These are phyloP conservation scores for Ictalurus furcatus DNA, from an alignment of 2,113 vertebrate species.

Conservation along the genomic window DNA sequence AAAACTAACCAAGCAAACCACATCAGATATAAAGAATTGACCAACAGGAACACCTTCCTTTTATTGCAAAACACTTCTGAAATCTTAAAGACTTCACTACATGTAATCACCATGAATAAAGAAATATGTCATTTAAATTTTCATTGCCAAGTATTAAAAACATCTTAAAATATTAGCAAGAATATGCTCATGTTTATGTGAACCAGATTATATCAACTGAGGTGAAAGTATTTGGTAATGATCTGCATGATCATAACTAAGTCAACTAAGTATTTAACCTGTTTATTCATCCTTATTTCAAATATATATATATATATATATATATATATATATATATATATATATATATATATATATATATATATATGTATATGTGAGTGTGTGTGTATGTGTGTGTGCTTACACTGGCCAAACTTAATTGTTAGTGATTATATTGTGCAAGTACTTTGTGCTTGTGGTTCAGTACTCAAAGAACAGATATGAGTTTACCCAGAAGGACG, in stretches of 20 bases:
- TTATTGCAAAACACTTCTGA: neutral
- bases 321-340: neutral
- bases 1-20: slow-evolving; percentile 58
- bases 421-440: slow-evolving; percentile 23
- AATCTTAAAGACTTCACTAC: neutral
- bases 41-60: slow-evolving; percentile 29
- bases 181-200: neutral
- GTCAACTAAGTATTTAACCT: neutral
- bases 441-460: slow-evolving; percentile 45
- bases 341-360: too few species aligned
- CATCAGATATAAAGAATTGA: slow-evolving; percentile 43
- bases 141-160: neutral
- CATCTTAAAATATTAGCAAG: neutral
- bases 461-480: slow-evolving; percentile 43
- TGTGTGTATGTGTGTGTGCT: too few species aligned
- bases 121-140: neutral
- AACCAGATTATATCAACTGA: neutral
- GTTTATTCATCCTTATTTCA: neutral
- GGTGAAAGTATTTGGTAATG: neutral
- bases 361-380: too few species aligned
- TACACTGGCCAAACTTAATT: slow-evolving; percentile 7
- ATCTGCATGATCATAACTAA: neutral
- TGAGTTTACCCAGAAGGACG: slow-evolving; percentile 48
- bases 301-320: neutral
- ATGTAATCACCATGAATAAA: neutral